These are phyloP conservation scores for Plectropomus leopardus DNA, from an alignment of 2,113 vertebrate species.

Conservation along the genomic window DNA sequence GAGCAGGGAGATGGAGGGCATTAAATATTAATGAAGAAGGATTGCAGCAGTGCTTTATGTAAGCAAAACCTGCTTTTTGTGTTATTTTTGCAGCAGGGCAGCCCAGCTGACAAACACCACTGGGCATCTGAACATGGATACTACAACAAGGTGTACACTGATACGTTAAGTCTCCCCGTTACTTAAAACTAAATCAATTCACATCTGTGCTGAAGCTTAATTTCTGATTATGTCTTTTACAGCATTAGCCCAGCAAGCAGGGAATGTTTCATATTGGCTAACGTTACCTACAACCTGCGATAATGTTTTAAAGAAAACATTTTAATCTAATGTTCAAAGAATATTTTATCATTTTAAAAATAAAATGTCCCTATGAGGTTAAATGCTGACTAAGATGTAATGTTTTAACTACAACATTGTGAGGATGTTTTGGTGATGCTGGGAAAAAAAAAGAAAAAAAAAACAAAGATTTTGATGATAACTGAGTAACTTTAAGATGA, in stretches of 20 bases:
- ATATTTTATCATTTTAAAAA: too few relatives aligned
- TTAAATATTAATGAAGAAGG: slow-evolving; percentile 55
- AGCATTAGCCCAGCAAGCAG: background rate
- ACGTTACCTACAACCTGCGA: too few relatives aligned
- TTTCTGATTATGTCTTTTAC: background rate
- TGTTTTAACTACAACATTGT: too few relatives aligned
- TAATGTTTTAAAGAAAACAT: too few relatives aligned
- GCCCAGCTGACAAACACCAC: slow-evolving; percentile 30
- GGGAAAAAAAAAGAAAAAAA: too few relatives aligned
- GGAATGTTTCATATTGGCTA: too few relatives aligned
- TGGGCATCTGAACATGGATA: background rate
- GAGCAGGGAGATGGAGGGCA: slow-evolving; percentile 18
- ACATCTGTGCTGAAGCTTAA: background rate
- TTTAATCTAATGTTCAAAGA: too few relatives aligned
- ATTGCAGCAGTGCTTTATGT: slow-evolving; percentile 49
- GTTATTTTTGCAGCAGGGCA: slow-evolving; percentile 18
- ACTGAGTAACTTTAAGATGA: too few relatives aligned
- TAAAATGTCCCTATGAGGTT: too few relatives aligned
- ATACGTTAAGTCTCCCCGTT: background rate
- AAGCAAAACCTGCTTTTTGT: slow-evolving; percentile 30
- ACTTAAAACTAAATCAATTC: background rate
- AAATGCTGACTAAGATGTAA: too few relatives aligned
- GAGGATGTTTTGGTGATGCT: too few relatives aligned
- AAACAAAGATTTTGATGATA: too few relatives aligned
- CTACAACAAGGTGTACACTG: background rate